Evolutionary conservation across 2,888 invertebrate genomes (phyloP).

Genomic region (Chydorus sphaericus): DNA sequence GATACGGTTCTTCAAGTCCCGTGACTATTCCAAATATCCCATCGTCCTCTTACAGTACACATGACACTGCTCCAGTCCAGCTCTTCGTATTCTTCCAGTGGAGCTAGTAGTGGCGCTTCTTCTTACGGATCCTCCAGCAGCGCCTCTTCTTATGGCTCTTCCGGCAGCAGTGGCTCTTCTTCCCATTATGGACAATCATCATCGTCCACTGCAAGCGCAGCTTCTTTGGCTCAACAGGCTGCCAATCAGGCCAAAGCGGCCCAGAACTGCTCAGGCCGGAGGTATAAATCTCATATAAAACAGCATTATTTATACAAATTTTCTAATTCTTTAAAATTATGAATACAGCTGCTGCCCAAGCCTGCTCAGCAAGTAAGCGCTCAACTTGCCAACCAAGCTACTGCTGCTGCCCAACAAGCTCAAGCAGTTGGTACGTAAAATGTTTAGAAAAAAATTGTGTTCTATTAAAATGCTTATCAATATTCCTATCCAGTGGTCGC

Average conservation of each 20-base stretch:
- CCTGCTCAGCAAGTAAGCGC: slow-evolving; percentile 18
- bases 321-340: no score
- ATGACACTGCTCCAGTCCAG: no score
- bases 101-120: neutral
- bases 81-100: neutral
- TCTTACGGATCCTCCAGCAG: neutral
- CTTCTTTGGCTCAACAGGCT: slow-evolving; percentile 20
- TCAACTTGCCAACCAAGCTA: slow-evolving; percentile 18
- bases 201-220: slow-evolving; percentile 19
- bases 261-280: slow-evolving; percentile 17
- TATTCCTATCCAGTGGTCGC: no score
- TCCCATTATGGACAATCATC: slow-evolving; percentile 10
- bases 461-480: no score
- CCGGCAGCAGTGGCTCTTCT: slow-evolving; percentile 13
- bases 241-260: slow-evolving; percentile 20
- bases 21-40: neutral
- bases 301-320: no score
- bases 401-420: slow-evolving; percentile 18
- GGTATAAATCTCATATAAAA: no score
- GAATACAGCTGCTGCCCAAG: slow-evolving; percentile 17
- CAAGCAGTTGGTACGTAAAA: no score
- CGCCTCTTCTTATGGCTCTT: neutral
- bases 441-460: no score
- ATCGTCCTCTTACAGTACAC: neutral
- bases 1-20: neutral